Evolutionary conservation across 92 coral and sea anemone species (phyloP).

Genomic region (Porites rus): DNA sequence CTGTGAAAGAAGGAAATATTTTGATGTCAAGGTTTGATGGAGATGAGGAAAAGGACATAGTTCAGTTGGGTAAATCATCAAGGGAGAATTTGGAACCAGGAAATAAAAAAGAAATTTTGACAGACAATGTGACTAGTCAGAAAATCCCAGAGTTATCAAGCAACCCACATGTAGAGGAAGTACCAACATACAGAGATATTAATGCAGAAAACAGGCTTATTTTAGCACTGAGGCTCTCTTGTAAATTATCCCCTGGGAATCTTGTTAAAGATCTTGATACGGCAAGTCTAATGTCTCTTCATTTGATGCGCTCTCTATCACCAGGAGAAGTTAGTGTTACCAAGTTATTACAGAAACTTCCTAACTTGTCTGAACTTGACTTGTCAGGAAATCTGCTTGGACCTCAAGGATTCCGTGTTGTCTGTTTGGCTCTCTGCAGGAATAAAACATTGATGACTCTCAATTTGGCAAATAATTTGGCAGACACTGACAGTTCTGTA

Average conservation of each 20-base stretch:
- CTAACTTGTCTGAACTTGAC: conserved; percentile 59
- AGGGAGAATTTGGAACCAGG: not conserved
- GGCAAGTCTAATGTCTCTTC: conserved; percentile 53
- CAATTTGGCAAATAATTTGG: conserved; percentile 72
- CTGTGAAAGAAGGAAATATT: not conserved
- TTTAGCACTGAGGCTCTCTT: conserved; percentile 63
- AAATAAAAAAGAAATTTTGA: not conserved
- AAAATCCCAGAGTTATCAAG: not conserved
- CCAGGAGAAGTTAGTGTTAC: conserved; percentile 40
- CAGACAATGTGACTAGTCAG: not conserved
- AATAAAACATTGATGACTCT: conserved; percentile 52
- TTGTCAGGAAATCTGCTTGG: conserved; percentile 71
- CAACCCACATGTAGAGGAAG: not conserved
- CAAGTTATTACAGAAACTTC: conserved; percentile 41
- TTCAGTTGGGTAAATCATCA: not conserved
- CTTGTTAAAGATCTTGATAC: conserved; percentile 59
- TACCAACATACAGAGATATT: not conserved
- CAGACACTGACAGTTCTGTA: conserved; percentile 81
- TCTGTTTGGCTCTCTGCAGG: conserved; percentile 62
- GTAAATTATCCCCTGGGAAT: conserved; percentile 64
- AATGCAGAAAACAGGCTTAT: conserved; percentile 51
- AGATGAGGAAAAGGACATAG: not conserved
- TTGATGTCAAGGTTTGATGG: not conserved
- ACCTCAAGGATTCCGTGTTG: conserved; percentile 76
- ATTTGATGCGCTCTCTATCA: conserved; percentile 46